phyloP scores from a whole-genome alignment of 2,797 vertebrate species.

The Rhincodon typus region DNA sequence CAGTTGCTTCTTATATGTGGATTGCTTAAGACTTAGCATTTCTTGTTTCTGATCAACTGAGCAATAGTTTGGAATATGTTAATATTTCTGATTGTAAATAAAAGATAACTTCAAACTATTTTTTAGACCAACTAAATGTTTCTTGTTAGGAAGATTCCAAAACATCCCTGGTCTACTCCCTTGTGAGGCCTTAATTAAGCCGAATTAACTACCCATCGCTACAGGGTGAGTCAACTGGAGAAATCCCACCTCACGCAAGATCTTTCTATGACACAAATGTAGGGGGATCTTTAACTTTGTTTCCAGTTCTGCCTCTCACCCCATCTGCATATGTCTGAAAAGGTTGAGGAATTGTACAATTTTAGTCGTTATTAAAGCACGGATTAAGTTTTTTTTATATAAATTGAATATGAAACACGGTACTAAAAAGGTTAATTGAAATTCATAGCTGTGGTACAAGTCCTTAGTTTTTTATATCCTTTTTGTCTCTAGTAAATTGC shows the following conservation, averaged over 20 bases:
- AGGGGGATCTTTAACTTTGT: background rate
- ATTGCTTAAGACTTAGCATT: too few relatives aligned
- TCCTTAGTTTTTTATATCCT: background rate
- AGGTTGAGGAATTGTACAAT: background rate
- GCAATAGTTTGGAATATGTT: too few relatives aligned
- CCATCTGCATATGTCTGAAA: background rate
- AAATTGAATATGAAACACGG: background rate
- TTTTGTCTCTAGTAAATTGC: background rate
- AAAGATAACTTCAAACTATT: too few relatives aligned
- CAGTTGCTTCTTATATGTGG: too few relatives aligned
- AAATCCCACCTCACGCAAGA: background rate
- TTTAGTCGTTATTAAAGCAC: background rate
- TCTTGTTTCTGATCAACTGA: too few relatives aligned
- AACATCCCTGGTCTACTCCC: too few relatives aligned
- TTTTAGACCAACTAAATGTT: too few relatives aligned
- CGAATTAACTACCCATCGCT: background rate
- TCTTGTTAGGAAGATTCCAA: too few relatives aligned
- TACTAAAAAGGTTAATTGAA: slow-evolving; percentile 10
- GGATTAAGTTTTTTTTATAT: background rate
- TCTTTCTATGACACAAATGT: background rate
- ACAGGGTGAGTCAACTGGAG: too few relatives aligned
- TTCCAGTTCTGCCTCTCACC: background rate
- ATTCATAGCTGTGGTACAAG: background rate
- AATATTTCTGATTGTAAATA: too few relatives aligned
- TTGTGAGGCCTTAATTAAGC: background rate